Evolutionary conservation across 2,113 vertebrate species (phyloP).

Genomic region (Tragulus kanchil): DNA sequence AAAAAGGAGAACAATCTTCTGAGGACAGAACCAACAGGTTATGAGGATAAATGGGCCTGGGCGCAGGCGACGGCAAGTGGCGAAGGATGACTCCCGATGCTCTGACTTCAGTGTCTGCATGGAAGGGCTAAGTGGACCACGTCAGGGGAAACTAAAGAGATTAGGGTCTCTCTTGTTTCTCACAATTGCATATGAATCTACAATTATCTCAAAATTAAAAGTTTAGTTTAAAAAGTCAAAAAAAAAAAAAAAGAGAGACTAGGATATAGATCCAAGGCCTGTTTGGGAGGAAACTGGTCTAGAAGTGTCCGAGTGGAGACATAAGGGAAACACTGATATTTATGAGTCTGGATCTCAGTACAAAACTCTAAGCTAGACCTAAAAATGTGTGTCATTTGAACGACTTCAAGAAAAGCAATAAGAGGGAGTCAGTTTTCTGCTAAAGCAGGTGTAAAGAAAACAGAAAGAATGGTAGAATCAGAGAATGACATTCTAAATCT

Average conservation of each 20-base stretch:
- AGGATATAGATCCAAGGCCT: not conserved
- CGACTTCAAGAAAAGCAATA: not conserved
- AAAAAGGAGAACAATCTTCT: not conserved
- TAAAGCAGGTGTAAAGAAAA: constrained; percentile 8
- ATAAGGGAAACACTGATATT: not conserved
- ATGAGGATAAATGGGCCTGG: not conserved
- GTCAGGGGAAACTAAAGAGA: not conserved
- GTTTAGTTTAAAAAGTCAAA: too few relatives aligned
- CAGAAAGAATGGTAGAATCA: not conserved
- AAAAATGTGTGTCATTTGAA: not conserved
- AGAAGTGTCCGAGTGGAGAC: not conserved
- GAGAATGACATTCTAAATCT: not conserved
- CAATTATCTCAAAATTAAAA: too few relatives aligned
- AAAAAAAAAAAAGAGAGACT: not conserved
- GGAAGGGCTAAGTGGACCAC: not conserved
- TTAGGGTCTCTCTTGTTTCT: too few relatives aligned
- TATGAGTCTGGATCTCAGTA: not conserved
- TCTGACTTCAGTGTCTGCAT: not conserved
- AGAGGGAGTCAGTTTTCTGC: not conserved
- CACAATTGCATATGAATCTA: too few relatives aligned
- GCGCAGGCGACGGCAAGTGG: not conserved
- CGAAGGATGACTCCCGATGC: not conserved
- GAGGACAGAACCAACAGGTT: not conserved
- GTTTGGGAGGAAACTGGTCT: not conserved
- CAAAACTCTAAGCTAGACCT: constrained; percentile 1